Evolutionary conservation across 2,888 invertebrate genomes (phyloP), one percentile per base, ranked within the genome.

Genomic region (Drosophila anceps): DNA sequence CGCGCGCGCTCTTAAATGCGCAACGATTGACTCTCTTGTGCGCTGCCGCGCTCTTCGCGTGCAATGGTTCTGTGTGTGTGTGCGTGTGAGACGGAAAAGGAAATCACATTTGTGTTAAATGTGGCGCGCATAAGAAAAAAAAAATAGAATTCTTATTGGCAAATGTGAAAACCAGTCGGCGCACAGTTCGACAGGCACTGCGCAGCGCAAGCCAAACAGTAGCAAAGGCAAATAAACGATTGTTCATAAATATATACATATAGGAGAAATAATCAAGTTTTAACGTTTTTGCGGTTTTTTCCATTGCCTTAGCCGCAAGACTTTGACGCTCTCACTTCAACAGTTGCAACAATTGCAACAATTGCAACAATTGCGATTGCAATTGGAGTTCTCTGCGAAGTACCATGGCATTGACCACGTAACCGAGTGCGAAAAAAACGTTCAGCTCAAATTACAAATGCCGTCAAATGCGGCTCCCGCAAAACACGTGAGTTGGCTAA

Each of bases 391-490:
- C 54, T 44, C 37, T 46, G 41, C 48, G 31, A 31, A 76, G 60
- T 63, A 48, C 78, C 77, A 73, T 87, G 90, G 83, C 87, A 88
- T 88, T 89, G 90, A 91, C 91, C 86, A 89, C 88, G 90, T 88
- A 84, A 82, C 82, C 81, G 90, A 91, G 90, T 89, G 89, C 88
- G 88, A 89, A 91, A 80, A 74, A 54, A 70, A 69, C n/a, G 59
- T 54, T 50, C 35, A 20, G 69, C 54, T 85, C 83, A 33, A 58
- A 77, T 90, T 76, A 79, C 90, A 60, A 69, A 70, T 76, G 79
- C 70, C 69, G 51, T 75, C 78, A 84, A 86, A 81, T 84, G 89
- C 63, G 75, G 72, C 78, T 73, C 41, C 35, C 68, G 65, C 71
- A 73, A 90, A 90, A 90, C 87, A 87, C 87, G 87, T 87, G 87